Percentiles rank a stretch among this genome's conserved stretches.
Evolutionary conservation across 37 sponge, comb jelly and placozoan species (phyloP).

Genomic region (Cliona cf. orientalis): DNA sequence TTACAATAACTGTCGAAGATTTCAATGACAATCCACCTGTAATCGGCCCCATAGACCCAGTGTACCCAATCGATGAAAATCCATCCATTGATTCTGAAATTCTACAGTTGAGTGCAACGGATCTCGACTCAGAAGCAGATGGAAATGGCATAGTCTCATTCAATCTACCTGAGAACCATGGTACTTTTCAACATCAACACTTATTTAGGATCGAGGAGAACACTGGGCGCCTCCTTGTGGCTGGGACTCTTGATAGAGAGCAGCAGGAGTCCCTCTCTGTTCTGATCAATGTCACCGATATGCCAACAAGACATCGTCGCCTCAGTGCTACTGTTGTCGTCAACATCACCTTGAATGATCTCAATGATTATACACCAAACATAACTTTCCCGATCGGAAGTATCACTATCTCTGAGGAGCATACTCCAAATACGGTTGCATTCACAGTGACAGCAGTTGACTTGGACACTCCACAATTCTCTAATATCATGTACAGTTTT

Average conservation of each 20-base stretch:
- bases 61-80: background rate
- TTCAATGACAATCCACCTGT: constrained; percentile 69
- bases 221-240: constrained; percentile 29
- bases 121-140: constrained; percentile 18
- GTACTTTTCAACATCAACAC: constrained; percentile 45
- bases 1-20: constrained; percentile 43
- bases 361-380: constrained; percentile 64
- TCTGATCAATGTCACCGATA: constrained; percentile 56
- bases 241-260: constrained; percentile 41
- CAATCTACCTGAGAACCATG: constrained; percentile 2
- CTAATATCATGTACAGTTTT: constrained; percentile 31
- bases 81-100: background rate
- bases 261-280: constrained; percentile 1
- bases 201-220: constrained; percentile 6
- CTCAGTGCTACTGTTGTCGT: constrained; percentile 25
- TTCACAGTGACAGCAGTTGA: constrained; percentile 39
- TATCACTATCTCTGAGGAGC: background rate
- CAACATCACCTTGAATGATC: constrained; percentile 47
- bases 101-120: constrained; percentile 14
- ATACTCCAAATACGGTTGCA: background rate
- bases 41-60: constrained; percentile 26
- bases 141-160: constrained; percentile 42
- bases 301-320: background rate
- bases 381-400: constrained; percentile 22
- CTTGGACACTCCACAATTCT: constrained; percentile 28